Conservation (phyloP, 1,140 invertebrate species). For the Philotrypesis tridentata region DNA sequence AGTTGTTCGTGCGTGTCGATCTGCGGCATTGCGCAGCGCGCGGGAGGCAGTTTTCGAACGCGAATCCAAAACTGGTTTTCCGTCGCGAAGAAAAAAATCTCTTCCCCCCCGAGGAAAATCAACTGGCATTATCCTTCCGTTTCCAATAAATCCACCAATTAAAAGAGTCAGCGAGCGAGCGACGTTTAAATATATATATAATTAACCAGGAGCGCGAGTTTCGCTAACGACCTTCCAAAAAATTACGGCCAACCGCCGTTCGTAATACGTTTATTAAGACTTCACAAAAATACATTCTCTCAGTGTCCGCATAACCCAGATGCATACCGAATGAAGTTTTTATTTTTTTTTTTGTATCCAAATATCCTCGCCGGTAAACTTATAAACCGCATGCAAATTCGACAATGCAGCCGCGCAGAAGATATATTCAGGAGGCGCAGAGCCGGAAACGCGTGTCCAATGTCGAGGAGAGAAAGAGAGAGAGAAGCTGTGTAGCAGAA, state of each 20-base stretch:
- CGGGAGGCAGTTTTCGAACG: background rate
- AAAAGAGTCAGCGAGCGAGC: background rate
- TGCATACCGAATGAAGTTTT: background rate
- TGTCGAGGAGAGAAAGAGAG: conserved; percentile 14
- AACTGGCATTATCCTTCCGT: background rate
- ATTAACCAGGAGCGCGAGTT: background rate
- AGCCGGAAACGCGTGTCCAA: conserved; percentile 48
- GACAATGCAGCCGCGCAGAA: conserved; percentile 19
- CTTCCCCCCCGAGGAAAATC: too few species aligned
- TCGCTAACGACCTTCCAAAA: background rate
- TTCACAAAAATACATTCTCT: background rate
- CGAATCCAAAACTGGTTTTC: background rate
- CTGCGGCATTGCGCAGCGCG: background rate
- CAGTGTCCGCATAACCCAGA: conserved; percentile 15
- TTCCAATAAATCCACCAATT: background rate
- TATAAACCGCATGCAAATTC: conserved; percentile 23
- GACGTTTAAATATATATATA: background rate
- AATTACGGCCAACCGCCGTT: background rate
- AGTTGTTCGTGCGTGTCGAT: background rate
- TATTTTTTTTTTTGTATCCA: conserved; percentile 11
- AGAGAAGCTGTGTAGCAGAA: background rate
- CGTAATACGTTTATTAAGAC: conserved; percentile 25
- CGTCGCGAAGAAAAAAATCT: background rate
- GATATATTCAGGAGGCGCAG: background rate
- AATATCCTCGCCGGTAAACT: background rate